Percentiles rank a stretch among this genome's conserved stretches.
Evolutionary conservation across 2,113 vertebrate species (phyloP).

Genomic region (Corythornis cristatus): DNA sequence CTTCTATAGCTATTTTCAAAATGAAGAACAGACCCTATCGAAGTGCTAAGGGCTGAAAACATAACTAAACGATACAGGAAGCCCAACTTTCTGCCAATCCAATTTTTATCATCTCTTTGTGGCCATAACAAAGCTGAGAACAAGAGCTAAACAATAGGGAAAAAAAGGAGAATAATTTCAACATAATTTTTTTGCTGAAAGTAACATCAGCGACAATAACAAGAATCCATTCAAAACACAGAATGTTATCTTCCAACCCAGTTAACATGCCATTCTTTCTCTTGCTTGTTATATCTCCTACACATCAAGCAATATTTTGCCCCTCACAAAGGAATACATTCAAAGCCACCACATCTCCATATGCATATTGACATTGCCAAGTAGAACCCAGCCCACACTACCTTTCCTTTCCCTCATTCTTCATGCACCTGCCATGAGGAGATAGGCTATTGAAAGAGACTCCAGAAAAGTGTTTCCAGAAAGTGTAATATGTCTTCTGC

Average conservation of each 20-base stretch:
- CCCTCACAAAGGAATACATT: neutral
- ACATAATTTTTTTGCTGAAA: neutral
- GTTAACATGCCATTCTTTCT: slow-evolving; percentile 24
- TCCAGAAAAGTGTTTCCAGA: neutral
- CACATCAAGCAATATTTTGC: neutral
- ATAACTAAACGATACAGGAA: slow-evolving; percentile 45
- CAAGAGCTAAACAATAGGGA: slow-evolving; percentile 40
- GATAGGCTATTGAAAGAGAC: neutral
- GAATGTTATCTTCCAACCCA: slow-evolving; percentile 47
- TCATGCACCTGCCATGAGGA: neutral
- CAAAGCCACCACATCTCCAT: neutral
- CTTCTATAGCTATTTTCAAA: slow-evolving; percentile 57
- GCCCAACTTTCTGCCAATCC: slow-evolving; percentile 25
- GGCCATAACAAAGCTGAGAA: slow-evolving; percentile 54
- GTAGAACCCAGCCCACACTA: neutral
- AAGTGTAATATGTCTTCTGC: neutral
- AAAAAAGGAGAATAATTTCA: slow-evolving; percentile 16
- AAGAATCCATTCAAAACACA: slow-evolving; percentile 30
- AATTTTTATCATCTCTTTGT: slow-evolving; percentile 58
- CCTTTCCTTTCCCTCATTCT: neutral
- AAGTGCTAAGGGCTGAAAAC: slow-evolving; percentile 52
- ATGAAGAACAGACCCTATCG: slow-evolving; percentile 49
- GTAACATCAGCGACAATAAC: neutral
- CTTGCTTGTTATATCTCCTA: neutral
- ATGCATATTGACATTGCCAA: neutral